Percentiles rank a stretch among this genome's conserved stretches.
phyloP scores from a whole-genome alignment of 2,888 invertebrate genomes.

The Helobdella robusta region DNA sequence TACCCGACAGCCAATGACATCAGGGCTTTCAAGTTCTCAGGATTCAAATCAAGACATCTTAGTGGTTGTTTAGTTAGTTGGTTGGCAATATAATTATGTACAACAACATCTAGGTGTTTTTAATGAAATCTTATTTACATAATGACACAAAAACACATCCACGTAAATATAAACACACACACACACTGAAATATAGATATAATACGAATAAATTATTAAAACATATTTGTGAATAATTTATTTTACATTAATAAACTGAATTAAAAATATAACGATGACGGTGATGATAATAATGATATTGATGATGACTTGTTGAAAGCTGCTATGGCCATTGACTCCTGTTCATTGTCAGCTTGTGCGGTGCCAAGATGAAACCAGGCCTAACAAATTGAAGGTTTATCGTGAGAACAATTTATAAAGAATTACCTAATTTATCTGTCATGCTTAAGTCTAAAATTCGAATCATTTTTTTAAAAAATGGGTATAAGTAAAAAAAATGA shows the following conservation, averaged over 20 bases:
- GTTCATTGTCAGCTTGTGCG: constrained; percentile 95
- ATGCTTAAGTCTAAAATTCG: not conserved
- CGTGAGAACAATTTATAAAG: not conserved
- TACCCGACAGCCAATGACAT: constrained; percentile 86
- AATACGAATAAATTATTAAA: too few relatives aligned
- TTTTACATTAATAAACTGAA: not conserved
- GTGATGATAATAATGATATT: not conserved
- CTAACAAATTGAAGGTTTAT: constrained; percentile 36
- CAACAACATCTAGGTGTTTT: too few relatives aligned
- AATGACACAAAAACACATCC: too few relatives aligned
- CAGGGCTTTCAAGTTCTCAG: constrained; percentile 69
- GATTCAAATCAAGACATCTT: constrained; percentile 66
- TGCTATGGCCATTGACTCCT: constrained; percentile 80
- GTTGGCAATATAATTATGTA: too few relatives aligned
- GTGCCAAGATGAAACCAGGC: constrained; percentile 58
- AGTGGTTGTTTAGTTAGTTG: not conserved
- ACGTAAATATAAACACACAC: too few relatives aligned
- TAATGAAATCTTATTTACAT: too few relatives aligned
- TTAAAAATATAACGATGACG: not conserved
- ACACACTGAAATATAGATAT: too few relatives aligned
- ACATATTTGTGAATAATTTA: too few relatives aligned
- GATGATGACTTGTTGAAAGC: constrained; percentile 64
- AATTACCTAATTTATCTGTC: not conserved
- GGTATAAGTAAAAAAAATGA: not conserved
- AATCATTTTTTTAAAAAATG: not conserved